These are phyloP conservation scores for Girardia tigrina DNA, from an alignment of 2,888 invertebrate genomes.

Conservation along the genomic window DNA sequence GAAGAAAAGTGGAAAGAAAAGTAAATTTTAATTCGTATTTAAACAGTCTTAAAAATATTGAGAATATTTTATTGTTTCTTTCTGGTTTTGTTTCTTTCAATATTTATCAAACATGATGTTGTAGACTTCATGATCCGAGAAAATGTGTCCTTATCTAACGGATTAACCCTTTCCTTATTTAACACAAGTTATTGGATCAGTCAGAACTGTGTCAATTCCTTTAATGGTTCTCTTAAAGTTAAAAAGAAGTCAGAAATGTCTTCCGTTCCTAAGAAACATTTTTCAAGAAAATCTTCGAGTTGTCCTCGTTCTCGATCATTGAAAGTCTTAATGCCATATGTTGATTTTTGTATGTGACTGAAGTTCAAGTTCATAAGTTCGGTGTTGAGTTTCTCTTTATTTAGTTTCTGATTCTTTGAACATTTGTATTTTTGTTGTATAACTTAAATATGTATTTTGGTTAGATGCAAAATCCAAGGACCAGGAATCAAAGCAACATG, in stretches of 20 bases:
- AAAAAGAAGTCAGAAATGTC: background rate
- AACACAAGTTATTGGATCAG: conserved; percentile 17
- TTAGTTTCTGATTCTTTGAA: background rate
- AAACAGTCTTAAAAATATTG: no score
- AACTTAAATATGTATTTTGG: background rate
- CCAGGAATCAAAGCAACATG: background rate
- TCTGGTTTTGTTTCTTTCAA: no score
- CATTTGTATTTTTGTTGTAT: background rate
- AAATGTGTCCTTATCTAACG: background rate
- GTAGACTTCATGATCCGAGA: no score
- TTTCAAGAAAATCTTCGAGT: background rate
- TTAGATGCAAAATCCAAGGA: background rate
- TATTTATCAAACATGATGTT: no score
- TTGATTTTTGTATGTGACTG: background rate
- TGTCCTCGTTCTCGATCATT: background rate
- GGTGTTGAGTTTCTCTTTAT: background rate
- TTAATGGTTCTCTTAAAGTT: background rate
- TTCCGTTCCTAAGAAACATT: background rate
- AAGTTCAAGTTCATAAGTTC: background rate
- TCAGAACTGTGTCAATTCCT: background rate
- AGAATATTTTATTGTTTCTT: no score
- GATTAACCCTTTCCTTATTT: background rate
- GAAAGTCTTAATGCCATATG: background rate
- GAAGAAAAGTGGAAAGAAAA: background rate
- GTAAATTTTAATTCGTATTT: no score